These are phyloP conservation scores for Sandelia bainsii DNA, from an alignment of 2,797 vertebrate species.

Conservation along the genomic window DNA sequence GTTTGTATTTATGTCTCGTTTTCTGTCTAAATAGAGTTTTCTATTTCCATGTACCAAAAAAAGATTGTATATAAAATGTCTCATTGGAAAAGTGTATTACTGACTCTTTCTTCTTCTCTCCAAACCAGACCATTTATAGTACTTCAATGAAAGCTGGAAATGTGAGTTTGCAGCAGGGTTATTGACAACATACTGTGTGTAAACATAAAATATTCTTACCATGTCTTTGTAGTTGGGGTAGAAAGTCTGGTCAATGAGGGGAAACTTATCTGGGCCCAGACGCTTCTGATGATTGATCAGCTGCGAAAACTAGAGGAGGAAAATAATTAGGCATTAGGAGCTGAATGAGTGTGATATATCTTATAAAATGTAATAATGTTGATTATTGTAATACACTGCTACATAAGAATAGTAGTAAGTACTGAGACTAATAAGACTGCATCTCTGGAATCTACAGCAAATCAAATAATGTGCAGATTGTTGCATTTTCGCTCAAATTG, in stretches of 20 bases:
- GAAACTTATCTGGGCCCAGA: constrained; percentile 94
- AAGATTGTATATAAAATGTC: constrained; percentile 78
- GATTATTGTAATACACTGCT: too few species aligned
- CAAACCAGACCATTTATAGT: background rate
- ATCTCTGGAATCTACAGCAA: too few species aligned
- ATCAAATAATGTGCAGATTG: background rate
- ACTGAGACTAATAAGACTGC: too few species aligned
- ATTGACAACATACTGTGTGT: background rate
- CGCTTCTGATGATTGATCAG: constrained; percentile 92
- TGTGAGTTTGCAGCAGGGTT: constrained; percentile 10
- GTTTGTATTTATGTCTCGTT: constrained; percentile 84
- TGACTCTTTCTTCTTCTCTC: constrained; percentile 35
- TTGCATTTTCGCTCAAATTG: constrained; percentile 14
- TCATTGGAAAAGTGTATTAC: constrained; percentile 61
- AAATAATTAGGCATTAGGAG: background rate
- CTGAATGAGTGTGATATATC: background rate
- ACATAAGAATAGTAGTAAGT: background rate
- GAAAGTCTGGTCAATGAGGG: constrained; percentile 96
- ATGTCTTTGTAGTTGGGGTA: constrained; percentile 99
- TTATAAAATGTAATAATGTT: constrained; percentile 6
- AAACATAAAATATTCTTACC: constrained; percentile 83
- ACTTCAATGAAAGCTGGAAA: background rate
- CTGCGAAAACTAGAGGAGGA: constrained; percentile 91
- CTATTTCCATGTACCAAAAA: constrained; percentile 81
- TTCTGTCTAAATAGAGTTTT: constrained; percentile 80